Conservation (phyloP, 2,888 invertebrate genomes). For the Nasonia oneida region DNA sequence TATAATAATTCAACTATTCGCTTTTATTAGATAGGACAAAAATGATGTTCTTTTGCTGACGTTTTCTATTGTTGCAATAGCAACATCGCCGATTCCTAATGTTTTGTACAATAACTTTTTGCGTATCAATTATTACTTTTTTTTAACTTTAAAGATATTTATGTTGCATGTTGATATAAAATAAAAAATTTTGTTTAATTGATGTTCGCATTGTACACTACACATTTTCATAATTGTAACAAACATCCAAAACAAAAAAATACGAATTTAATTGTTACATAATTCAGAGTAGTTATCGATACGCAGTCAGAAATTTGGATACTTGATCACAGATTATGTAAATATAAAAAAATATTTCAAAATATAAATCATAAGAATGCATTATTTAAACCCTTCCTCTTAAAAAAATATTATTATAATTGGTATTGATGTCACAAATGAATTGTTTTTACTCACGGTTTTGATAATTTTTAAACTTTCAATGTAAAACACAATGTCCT, state of each 20-base stretch:
- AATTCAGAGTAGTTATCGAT: neutral
- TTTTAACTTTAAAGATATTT: conserved; percentile 11
- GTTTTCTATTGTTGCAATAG: conserved; percentile 34
- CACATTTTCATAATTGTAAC: conserved; percentile 1
- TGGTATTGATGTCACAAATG: neutral
- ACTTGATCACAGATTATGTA: neutral
- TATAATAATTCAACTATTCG: conserved; percentile 36
- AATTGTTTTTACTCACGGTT: neutral
- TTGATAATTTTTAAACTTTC: neutral
- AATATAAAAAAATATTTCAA: neutral
- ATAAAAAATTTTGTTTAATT: conserved; percentile 50
- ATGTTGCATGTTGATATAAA: conserved; percentile 45
- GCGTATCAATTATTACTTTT: neutral
- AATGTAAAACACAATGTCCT: neutral
- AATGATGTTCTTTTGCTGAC: conserved; percentile 10
- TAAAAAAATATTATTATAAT: conserved; percentile 17
- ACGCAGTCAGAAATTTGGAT: neutral
- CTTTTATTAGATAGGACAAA: conserved; percentile 36
- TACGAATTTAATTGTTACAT: neutral
- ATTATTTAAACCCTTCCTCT: neutral
- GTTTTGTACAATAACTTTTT: conserved; percentile 25
- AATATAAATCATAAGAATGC: neutral
- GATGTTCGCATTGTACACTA: conserved; percentile 48
- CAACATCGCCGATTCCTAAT: conserved; percentile 33
- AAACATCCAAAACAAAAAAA: conserved; percentile 17